Evolutionary conservation across 2,113 vertebrate genomes (phyloP).

Genomic region (Oryzias woworae): DNA sequence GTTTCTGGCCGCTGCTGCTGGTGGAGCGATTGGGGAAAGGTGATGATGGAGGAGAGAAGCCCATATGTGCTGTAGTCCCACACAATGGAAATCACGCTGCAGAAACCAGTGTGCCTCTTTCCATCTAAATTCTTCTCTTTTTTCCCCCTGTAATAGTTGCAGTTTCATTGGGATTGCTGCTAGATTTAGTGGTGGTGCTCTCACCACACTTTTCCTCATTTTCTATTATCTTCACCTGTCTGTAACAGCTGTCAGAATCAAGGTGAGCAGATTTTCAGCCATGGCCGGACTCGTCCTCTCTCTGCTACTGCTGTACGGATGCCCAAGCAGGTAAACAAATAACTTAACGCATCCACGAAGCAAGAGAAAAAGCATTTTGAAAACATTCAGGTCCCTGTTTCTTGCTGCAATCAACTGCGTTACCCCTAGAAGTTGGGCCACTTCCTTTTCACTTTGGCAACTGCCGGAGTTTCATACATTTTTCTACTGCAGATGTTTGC

Average conservation of each 20-base stretch:
- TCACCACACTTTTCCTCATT: slow-evolving; percentile 31
- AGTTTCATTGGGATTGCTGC: slow-evolving; percentile 15
- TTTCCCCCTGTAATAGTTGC: not conserved
- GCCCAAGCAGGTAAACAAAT: slow-evolving; percentile 53
- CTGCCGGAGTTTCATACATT: not conserved
- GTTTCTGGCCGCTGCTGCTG: slow-evolving; percentile 5
- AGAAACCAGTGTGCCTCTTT: not conserved
- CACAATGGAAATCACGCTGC: slow-evolving; percentile 28
- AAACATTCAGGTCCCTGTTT: not conserved
- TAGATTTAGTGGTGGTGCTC: slow-evolving; percentile 28
- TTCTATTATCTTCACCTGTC: slow-evolving; percentile 5
- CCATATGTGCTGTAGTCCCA: slow-evolving; percentile 31
- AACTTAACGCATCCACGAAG: not conserved
- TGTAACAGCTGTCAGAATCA: slow-evolving; percentile 36
- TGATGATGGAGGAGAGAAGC: slow-evolving; percentile 23
- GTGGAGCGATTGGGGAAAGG: slow-evolving; percentile 2
- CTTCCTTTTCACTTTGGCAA: not conserved
- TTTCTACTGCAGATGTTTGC: slow-evolving; percentile 3
- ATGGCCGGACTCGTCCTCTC: slow-evolving; percentile 35
- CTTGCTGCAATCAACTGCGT: too few relatives aligned
- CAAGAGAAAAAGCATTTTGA: not conserved
- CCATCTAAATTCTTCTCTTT: not conserved
- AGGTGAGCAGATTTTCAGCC: slow-evolving; percentile 27
- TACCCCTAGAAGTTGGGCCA: not conserved
- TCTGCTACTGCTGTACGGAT: slow-evolving; percentile 55